Evolutionary conservation across 1,140 invertebrate species (phyloP), one percentile per base, ranked within the genome.

Genomic region (Calephelis virginiensis): DNA sequence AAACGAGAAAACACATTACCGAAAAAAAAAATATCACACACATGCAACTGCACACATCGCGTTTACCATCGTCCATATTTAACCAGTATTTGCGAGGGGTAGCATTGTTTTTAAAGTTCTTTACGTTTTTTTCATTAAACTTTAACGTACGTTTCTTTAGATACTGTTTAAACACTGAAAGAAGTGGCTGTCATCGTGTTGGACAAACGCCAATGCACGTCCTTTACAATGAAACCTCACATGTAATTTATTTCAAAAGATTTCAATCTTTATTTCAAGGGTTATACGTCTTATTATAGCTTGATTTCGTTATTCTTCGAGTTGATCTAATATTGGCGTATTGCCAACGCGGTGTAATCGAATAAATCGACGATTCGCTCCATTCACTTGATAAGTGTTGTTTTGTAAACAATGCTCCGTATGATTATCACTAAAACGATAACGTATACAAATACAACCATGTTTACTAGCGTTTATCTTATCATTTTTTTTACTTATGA

Each of bases 51-150:
- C 73, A 72, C 72, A 75, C 67, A 68, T 65, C 64, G 67, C 61
- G 66, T 69, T 86, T 89, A 89, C 85, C 86, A 87, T 86, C 77
- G 85, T 86, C 85, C 86, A 89, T 89, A 73, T 76, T 82, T 83
- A 81, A 78, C 74, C 68, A 72, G 64, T 73, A 71, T 82, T 83
- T 67, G 79, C 78, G 80, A 74, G 75, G 66, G 74, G 79, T 79
- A 82, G 64, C 83, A 86, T 87, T 77, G 74, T 75, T 70, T 75
- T 66, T 70, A 61, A 28, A 28, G 28, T 28, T 28, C 60, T 73
- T 75, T 78, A 66, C 46, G 70, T 78, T 70, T 76, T 73, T 73
- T 48, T 60, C 65, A 76, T 70, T 70, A 43, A 43, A 43, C 64
- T 67, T 72, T 64, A 76, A 68, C 73, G 74, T 67, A 67, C 69